A percentile compares a stretch with the other conserved stretches of the same genome.
phyloP scores from a whole-genome alignment of 1,140 invertebrate species.

The Bombus confusus region DNA sequence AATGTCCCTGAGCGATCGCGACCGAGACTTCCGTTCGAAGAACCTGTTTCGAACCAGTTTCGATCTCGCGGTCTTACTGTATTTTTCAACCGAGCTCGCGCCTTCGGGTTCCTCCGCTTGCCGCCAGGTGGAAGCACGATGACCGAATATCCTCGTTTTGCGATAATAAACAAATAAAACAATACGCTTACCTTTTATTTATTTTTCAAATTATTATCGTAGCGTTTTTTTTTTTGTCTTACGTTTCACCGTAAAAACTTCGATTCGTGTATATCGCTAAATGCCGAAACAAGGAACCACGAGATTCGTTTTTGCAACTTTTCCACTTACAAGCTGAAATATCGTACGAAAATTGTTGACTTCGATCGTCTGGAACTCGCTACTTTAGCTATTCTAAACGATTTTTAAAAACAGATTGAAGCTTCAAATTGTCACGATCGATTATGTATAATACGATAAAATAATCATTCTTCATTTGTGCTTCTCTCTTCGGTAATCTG shows the following conservation, averaged over 20 bases:
- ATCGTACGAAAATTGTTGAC: too few relatives aligned
- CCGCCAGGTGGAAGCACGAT: slow-evolving; percentile 44
- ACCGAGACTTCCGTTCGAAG: slow-evolving; percentile 30
- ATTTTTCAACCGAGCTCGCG: slow-evolving; percentile 33
- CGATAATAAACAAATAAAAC: too few relatives aligned
- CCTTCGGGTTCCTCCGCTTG: not conserved
- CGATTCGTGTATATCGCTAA: too few relatives aligned
- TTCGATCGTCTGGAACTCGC: too few relatives aligned
- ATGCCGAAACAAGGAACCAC: accelerated
- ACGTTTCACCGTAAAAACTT: too few relatives aligned
- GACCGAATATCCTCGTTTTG: not conserved
- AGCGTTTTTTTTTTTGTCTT: too few relatives aligned
- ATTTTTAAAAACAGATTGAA: not conserved
- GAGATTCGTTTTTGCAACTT: too few relatives aligned
- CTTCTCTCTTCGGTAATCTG: too few relatives aligned
- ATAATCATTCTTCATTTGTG: not conserved
- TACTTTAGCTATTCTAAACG: too few relatives aligned
- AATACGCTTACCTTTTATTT: too few relatives aligned
- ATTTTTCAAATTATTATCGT: too few relatives aligned
- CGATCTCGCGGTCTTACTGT: not conserved
- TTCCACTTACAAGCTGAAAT: too few relatives aligned
- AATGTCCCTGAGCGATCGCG: slow-evolving; percentile 42
- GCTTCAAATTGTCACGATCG: not conserved
- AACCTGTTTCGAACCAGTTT: slow-evolving; percentile 44
- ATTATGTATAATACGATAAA: not conserved